A percentile compares a stretch with the other conserved stretches of the same genome.
Conservation (phyloP, 2,113 vertebrate genomes). For the Megaleporinus macrocephalus region DNA sequence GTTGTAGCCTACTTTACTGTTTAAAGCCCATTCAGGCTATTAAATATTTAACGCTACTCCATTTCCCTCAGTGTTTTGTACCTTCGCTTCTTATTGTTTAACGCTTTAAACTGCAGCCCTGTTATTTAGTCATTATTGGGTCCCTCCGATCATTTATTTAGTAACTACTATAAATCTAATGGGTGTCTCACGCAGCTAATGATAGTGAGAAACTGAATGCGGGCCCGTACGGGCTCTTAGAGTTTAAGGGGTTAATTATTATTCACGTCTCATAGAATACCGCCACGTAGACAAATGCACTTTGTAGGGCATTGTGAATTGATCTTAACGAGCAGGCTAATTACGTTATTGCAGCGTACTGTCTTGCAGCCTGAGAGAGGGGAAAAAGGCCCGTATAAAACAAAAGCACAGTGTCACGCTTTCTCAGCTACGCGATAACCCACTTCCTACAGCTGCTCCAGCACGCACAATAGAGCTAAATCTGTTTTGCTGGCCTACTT, state of each 20-base stretch:
- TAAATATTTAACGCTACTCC: not conserved
- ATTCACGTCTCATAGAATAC: not conserved
- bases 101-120: not conserved
- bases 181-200: not conserved
- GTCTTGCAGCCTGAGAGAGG: slow-evolving; percentile 2
- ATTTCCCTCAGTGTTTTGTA: not conserved
- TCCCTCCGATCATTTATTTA: not conserved
- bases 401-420: slow-evolving; percentile 27
- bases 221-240: not conserved
- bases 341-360: not conserved
- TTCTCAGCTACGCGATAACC: slow-evolving; percentile 8
- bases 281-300: not conserved
- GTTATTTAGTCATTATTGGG: not conserved
- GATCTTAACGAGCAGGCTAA: not conserved
- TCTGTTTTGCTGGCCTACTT: slow-evolving; percentile 7
- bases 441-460: slow-evolving; percentile 20
- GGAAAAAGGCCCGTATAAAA: slow-evolving; percentile 28
- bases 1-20: too few species aligned
- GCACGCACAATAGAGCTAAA: slow-evolving; percentile 11
- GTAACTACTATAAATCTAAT: not conserved
- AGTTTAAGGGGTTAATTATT: not conserved
- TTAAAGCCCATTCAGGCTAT: too few species aligned
- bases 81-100: not conserved
- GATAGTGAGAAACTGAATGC: not conserved
- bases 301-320: not conserved